phyloP scores from a whole-genome alignment of 2,888 invertebrate species.

The Pterobdella sp. region DNA sequence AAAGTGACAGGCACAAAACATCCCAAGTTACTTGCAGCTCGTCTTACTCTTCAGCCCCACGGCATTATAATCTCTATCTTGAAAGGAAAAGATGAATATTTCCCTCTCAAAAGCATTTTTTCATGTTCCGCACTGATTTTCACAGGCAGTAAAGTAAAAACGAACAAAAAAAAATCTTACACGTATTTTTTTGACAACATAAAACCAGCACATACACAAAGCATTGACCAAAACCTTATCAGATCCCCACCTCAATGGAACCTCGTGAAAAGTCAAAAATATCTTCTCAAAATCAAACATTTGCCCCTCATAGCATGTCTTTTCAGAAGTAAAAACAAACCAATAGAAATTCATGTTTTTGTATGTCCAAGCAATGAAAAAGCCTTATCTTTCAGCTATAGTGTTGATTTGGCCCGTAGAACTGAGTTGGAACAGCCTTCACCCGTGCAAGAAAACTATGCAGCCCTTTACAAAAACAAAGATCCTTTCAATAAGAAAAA shows the following conservation, averaged over 20 bases:
- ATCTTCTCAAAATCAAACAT: conserved; percentile 81
- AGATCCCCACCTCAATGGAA: conserved; percentile 65
- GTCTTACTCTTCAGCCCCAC: conserved; percentile 38
- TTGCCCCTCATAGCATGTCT: conserved; percentile 95
- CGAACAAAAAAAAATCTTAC: conserved; percentile 47
- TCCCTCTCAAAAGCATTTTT: conserved; percentile 55
- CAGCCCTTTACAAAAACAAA: conserved; percentile 32
- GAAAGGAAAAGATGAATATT: conserved; percentile 58
- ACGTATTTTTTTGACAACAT: conserved; percentile 62
- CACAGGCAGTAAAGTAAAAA: conserved; percentile 39
- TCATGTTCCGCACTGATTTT: conserved; percentile 49
- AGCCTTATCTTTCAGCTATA: conserved; percentile 35
- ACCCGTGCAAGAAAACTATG: not conserved
- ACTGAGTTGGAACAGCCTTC: conserved; percentile 8
- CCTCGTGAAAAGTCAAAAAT: conserved; percentile 88
- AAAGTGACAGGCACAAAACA: conserved; percentile 59
- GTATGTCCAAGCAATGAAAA: conserved; percentile 65
- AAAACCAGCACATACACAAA: conserved; percentile 48
- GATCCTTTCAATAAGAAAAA: conserved; percentile 31
- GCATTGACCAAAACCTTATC: conserved; percentile 25
- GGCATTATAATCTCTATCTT: conserved; percentile 58
- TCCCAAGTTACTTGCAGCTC: conserved; percentile 53
- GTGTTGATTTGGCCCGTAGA: conserved; percentile 28
- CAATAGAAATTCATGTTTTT: conserved; percentile 96
- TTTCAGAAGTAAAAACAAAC: conserved; percentile 84